Evolutionary conservation across 2,888 invertebrate species (phyloP).

Genomic region (Cantharis nigra): DNA sequence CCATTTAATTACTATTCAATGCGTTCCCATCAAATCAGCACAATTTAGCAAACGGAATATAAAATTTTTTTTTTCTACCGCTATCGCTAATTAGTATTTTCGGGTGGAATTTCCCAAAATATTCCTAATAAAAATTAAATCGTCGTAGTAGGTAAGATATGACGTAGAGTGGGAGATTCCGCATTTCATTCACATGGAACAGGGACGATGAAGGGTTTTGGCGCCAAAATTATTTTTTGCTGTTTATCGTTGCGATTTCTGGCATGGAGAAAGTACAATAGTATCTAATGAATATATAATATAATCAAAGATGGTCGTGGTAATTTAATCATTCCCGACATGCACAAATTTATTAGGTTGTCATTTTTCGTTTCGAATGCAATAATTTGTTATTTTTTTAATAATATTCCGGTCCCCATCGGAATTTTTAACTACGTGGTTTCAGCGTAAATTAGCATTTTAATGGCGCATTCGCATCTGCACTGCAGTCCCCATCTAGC

Average conservation of each 20-base stretch:
- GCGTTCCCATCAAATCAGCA: not conserved
- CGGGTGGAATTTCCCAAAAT: constrained; percentile 8
- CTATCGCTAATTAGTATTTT: not conserved
- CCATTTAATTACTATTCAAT: not conserved
- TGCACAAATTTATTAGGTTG: not conserved
- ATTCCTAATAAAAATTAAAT: not conserved
- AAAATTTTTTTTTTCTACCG: too few species aligned
- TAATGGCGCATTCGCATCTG: not conserved
- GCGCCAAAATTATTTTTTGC: not conserved
- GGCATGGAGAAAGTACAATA: not conserved
- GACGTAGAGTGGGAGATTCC: constrained; percentile 1
- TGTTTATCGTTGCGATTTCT: not conserved
- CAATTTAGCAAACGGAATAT: not conserved
- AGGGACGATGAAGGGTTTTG: not conserved
- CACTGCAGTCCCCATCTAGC: not conserved
- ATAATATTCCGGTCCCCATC: not conserved
- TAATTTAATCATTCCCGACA: not conserved
- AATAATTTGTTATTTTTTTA: not conserved
- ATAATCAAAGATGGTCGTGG: too few species aligned
- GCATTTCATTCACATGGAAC: not conserved
- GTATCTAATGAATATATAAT: too few species aligned
- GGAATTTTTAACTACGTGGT: not conserved
- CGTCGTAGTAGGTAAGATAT: not conserved
- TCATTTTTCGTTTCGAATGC: not conserved
- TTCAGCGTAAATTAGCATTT: not conserved